phyloP scores from a whole-genome alignment of 2,888 invertebrate species.

The Pseudoips prasinana region DNA sequence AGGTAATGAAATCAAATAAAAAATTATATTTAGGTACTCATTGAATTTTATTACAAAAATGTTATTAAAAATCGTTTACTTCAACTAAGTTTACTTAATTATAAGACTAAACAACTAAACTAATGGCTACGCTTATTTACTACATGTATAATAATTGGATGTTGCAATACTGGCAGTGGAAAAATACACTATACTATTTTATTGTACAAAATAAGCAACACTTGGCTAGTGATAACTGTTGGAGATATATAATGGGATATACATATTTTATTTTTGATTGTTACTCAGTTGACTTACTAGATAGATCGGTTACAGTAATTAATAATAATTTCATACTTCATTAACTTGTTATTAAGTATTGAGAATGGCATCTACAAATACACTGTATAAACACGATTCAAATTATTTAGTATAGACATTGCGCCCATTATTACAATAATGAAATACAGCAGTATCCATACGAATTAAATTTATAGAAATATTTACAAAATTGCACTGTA shows the following conservation, averaged over 20 bases:
- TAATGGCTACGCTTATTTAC: conserved; percentile 44
- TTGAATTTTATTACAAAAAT: conserved; percentile 76
- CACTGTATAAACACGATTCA: conserved; percentile 39
- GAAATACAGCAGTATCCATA: conserved; percentile 27
- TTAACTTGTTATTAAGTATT: conserved; percentile 10
- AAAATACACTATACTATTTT: conserved; percentile 67
- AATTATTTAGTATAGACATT: conserved; percentile 25
- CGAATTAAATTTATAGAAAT: conserved; percentile 30
- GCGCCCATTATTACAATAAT: conserved; percentile 32
- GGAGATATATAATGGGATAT: conserved; percentile 5
- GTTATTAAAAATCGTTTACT: conserved; percentile 78
- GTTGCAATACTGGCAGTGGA: conserved; percentile 82
- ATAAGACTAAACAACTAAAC: conserved; percentile 51
- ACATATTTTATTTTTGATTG: conserved; percentile 4
- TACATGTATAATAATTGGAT: conserved; percentile 59
- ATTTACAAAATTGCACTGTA: conserved; percentile 63
- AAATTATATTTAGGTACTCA: conserved; percentile 33
- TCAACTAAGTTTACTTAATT: conserved; percentile 62
- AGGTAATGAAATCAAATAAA: conserved; percentile 11
- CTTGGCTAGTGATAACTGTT: conserved; percentile 32
- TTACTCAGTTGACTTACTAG: conserved; percentile 3
- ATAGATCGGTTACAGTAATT: conserved; percentile 12
- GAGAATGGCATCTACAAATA: conserved; percentile 31
- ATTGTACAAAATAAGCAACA: conserved; percentile 46
- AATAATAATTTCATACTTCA: conserved; percentile 16